Percentiles rank a stretch among this genome's conserved stretches.
These are phyloP conservation scores for Dynastes grantii DNA, from an alignment of 2,888 invertebrate species.

Conservation along the genomic window DNA sequence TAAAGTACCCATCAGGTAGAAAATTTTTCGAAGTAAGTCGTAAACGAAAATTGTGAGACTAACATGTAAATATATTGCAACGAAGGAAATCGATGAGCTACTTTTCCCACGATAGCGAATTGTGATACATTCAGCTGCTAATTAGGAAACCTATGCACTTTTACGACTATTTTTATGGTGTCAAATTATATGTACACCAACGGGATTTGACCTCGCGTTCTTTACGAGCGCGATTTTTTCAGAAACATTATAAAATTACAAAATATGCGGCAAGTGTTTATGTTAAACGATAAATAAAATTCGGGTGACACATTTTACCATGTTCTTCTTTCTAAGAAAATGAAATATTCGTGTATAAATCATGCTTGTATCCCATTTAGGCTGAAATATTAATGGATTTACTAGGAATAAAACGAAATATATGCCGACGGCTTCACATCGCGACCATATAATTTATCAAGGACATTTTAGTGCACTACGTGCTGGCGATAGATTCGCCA, in stretches of 20 bases:
- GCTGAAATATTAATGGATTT: slow-evolving; percentile 47
- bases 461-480: slow-evolving; percentile 17
- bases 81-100: too few species aligned
- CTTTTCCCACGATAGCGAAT: too few species aligned
- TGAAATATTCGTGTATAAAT: slow-evolving; percentile 45
- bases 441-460: slow-evolving; percentile 33
- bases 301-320: slow-evolving; percentile 38
- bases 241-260: slow-evolving; percentile 37
- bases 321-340: slow-evolving; percentile 42
- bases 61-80: too few species aligned
- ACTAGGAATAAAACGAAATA: slow-evolving; percentile 47
- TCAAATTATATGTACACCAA: too few species aligned
- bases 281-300: slow-evolving; percentile 44
- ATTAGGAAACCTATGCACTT: too few species aligned
- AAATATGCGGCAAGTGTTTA: slow-evolving; percentile 32
- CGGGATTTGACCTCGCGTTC: not conserved
- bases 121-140: too few species aligned
- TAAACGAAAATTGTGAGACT: too few species aligned
- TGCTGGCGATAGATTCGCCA: slow-evolving; percentile 29
- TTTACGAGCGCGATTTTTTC: not conserved
- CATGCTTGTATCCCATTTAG: slow-evolving; percentile 38
- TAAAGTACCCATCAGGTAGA: too few species aligned
- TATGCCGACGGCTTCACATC: slow-evolving; percentile 25
- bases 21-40: too few species aligned
- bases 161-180: too few species aligned